Evolutionary conservation across 2,797 vertebrate species (phyloP).

Genomic region (Smutsia gigantea): DNA sequence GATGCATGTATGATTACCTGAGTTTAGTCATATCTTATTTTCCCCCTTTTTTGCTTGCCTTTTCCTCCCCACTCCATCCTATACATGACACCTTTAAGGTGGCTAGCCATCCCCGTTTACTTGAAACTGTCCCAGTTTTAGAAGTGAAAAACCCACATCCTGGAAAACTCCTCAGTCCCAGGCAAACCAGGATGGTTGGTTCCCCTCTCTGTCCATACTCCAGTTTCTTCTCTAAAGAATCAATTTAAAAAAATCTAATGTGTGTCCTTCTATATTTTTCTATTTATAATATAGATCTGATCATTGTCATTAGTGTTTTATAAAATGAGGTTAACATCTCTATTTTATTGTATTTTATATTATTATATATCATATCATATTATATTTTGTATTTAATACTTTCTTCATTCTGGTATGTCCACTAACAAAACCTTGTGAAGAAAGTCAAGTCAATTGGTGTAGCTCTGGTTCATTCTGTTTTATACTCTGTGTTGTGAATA

Average conservation of each 20-base stretch:
- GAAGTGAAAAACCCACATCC: neutral
- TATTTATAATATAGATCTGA: neutral
- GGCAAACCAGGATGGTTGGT: neutral
- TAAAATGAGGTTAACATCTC: neutral
- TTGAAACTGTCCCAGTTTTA: neutral
- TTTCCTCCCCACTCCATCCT: neutral
- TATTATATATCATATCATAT: neutral
- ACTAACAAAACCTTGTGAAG: neutral
- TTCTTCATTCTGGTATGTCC: neutral
- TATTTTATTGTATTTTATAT: neutral
- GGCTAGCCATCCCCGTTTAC: neutral
- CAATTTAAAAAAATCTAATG: neutral
- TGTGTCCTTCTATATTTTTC: neutral
- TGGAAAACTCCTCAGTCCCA: neutral
- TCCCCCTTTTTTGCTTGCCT: neutral
- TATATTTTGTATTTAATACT: neutral
- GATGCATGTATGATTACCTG: neutral
- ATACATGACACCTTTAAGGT: neutral
- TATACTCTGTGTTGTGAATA: neutral
- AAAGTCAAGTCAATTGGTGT: neutral
- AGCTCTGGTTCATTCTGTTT: neutral
- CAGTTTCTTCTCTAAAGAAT: neutral
- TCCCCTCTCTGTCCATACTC: fast-evolving
- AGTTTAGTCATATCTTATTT: neutral
- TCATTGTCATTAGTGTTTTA: neutral